These are phyloP conservation scores for Silvanus unidentatus DNA, from an alignment of 2,888 invertebrate genomes.

Conservation along the genomic window DNA sequence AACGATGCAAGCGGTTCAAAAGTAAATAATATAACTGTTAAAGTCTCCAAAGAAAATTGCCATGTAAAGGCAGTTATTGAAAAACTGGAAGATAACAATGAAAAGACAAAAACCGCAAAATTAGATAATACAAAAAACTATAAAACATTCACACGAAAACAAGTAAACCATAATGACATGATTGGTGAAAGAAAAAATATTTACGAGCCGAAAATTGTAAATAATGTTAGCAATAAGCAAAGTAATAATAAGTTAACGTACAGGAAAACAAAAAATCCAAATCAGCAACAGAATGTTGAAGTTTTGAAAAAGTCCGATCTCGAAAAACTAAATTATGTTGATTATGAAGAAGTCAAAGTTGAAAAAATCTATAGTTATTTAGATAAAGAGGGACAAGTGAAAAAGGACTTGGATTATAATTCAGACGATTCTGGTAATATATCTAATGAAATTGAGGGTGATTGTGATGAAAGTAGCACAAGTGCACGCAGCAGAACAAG, in stretches of 20 bases:
- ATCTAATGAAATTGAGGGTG: constrained; percentile 62
- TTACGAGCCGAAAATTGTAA: constrained; percentile 27
- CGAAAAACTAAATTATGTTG: constrained; percentile 18
- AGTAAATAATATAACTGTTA: constrained; percentile 20
- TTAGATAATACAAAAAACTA: constrained; percentile 1
- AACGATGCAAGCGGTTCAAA: constrained; percentile 20
- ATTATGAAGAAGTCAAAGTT: constrained; percentile 18
- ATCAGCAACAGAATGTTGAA: constrained; percentile 26
- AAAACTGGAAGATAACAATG: constrained; percentile 19
- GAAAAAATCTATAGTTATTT: constrained; percentile 16
- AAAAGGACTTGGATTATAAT: constrained; percentile 48
- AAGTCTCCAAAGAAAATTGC: constrained; percentile 20
- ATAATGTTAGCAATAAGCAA: constrained; percentile 13
- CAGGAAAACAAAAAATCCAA: constrained; percentile 25
- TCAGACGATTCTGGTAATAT: constrained; percentile 77
- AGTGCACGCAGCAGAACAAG: constrained; percentile 19
- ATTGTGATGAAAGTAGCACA: constrained; percentile 32
- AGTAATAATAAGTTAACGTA: constrained; percentile 24
- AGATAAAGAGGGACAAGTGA: constrained; percentile 9
- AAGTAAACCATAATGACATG: constrained; percentile 1
- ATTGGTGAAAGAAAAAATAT: constrained; percentile 25
- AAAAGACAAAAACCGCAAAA: neutral
- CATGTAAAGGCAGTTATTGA: constrained; percentile 24
- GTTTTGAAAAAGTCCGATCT: constrained; percentile 16
- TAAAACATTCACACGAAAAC: constrained; percentile 2